Evolutionary conservation across 2,888 invertebrate genomes (phyloP).

Genomic region (Pantelozetes paolii): DNA sequence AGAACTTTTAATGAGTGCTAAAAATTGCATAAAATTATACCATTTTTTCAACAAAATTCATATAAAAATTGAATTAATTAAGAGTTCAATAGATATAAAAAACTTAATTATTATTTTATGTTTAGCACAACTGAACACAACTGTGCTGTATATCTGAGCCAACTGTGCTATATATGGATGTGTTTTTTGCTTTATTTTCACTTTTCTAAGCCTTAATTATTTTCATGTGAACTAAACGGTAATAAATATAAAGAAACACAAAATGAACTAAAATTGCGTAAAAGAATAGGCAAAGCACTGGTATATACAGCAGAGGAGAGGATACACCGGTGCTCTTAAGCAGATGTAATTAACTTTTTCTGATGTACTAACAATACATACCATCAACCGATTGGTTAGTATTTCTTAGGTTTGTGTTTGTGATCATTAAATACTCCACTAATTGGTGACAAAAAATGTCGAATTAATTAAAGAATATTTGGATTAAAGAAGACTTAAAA

Average conservation of each 20-base stretch:
- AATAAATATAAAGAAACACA: constrained; percentile 15
- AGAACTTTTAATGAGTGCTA: background rate
- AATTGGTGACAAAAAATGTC: constrained; percentile 5
- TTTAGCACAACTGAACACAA: background rate
- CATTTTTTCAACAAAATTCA: background rate
- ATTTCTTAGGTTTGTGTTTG: background rate
- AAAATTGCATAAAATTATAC: background rate
- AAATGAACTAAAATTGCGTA: constrained; percentile 5
- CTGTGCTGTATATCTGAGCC: background rate
- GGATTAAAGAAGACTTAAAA: background rate
- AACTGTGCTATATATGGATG: background rate
- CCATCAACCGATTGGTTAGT: background rate
- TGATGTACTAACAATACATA: background rate
- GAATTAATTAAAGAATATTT: constrained; percentile 10
- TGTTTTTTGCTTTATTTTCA: background rate
- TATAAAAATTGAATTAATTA: constrained; percentile 5
- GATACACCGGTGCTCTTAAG: background rate
- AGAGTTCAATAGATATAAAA: constrained; percentile 2
- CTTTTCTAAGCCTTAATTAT: constrained; percentile 13
- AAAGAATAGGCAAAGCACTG: background rate
- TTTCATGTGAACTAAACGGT: background rate
- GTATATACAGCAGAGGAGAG: background rate
- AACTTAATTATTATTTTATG: background rate
- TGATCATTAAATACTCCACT: constrained; percentile 12
- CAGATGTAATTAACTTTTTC: background rate